Evolutionary conservation across 2,113 vertebrate genomes (phyloP).

Genomic region (Passer montanus): DNA sequence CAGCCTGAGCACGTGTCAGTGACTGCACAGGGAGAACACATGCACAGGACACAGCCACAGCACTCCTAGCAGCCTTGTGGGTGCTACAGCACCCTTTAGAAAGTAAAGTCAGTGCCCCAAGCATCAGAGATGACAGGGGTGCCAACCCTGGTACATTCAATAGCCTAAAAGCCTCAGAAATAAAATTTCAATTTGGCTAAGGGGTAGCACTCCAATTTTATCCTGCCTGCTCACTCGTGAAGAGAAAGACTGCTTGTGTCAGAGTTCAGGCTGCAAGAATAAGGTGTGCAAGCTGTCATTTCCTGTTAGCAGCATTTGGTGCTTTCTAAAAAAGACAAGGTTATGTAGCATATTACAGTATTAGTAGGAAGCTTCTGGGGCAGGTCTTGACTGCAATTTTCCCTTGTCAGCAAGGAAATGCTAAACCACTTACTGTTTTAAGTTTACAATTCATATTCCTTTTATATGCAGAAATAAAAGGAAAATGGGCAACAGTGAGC

Average conservation of each 20-base stretch:
- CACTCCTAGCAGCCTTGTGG: background rate
- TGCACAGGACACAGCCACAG: rapidly evolving
- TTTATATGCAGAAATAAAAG: slow-evolving; percentile 3
- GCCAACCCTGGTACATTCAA: background rate
- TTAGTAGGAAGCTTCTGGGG: background rate
- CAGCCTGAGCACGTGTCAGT: rapidly evolving
- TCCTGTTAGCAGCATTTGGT: background rate
- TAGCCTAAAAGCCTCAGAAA: background rate
- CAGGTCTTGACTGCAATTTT: background rate
- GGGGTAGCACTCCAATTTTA: background rate
- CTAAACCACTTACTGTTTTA: background rate
- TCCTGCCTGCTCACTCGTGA: background rate
- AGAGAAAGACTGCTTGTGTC: background rate
- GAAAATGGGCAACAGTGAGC: background rate
- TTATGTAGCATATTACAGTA: background rate
- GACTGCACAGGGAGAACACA: rapidly evolving
- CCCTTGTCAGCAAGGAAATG: background rate
- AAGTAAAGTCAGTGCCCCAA: background rate
- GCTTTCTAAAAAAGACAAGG: background rate
- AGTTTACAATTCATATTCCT: background rate
- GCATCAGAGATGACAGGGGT: background rate
- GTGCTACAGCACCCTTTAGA: background rate
- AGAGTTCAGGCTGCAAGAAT: slow-evolving; percentile 7
- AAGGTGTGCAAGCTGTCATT: background rate
- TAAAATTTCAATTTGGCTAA: background rate